Percentiles rank a stretch among this genome's conserved stretches.
phyloP scores from a whole-genome alignment of 1,140 invertebrate genomes.

The Camponotus floridanus region DNA sequence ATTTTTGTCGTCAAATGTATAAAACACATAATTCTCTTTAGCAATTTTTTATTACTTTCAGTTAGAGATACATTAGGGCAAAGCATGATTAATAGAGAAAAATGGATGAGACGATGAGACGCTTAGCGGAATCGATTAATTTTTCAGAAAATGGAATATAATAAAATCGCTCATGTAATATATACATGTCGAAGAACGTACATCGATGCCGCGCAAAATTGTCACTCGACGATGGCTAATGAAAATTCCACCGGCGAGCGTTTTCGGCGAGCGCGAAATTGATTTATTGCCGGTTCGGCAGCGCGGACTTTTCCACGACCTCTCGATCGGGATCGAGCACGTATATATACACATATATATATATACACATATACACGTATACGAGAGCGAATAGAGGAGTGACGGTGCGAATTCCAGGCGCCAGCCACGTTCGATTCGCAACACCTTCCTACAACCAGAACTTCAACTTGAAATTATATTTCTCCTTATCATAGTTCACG shows the following conservation, averaged over 20 bases:
- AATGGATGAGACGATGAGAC: not conserved
- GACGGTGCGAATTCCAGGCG: constrained; percentile 57
- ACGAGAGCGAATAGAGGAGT: constrained; percentile 58
- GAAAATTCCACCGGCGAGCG: constrained; percentile 41
- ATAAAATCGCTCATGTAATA: not conserved
- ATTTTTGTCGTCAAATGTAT: not conserved
- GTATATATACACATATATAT: not conserved
- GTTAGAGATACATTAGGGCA: no score
- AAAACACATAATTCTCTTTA: not conserved
- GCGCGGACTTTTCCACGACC: constrained; percentile 58
- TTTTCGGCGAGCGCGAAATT: constrained; percentile 52
- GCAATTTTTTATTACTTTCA: not conserved
- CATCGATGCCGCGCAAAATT: constrained; percentile 4
- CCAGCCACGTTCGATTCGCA: constrained; percentile 59
- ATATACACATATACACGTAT: constrained; percentile 3
- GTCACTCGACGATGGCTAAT: constrained; percentile 22
- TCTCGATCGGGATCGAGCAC: constrained; percentile 51
- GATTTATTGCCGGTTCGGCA: constrained; percentile 55
- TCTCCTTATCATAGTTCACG: constrained; percentile 65
- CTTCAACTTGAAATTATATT: constrained; percentile 63
- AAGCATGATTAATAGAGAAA: not conserved
- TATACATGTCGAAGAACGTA: not conserved
- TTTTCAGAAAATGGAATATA: not conserved
- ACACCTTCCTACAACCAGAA: constrained; percentile 63
- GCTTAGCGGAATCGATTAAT: constrained; percentile 35